Evolutionary conservation across 1,140 invertebrate species (phyloP).

Genomic region (Rhopalosiphum padi): DNA sequence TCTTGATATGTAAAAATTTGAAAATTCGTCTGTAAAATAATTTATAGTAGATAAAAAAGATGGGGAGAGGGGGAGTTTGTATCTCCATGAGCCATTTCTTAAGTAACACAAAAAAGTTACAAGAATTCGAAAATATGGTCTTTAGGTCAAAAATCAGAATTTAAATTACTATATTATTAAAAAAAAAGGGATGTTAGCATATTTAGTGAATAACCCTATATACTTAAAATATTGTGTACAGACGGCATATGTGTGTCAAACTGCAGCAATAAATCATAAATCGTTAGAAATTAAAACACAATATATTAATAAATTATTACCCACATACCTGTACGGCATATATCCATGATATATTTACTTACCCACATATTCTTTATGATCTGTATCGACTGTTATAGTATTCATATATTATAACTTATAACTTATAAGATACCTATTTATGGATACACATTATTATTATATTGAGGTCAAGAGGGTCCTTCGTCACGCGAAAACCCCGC

Average conservation of each 20-base stretch:
- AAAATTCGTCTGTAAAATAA: no score
- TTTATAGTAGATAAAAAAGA: no score
- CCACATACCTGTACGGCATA: not conserved
- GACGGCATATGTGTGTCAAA: not conserved
- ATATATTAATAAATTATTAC: not conserved
- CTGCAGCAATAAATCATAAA: not conserved
- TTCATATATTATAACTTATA: no score
- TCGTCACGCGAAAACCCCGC: slow-evolving; percentile 19
- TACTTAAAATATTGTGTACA: not conserved
- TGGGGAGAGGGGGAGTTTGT: no score
- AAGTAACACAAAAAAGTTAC: no score
- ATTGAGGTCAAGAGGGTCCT: not conserved
- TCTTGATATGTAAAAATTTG: no score
- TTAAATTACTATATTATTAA: no score
- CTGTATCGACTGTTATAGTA: not conserved
- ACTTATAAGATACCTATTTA: not conserved
- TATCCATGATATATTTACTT: not conserved
- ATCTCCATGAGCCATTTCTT: no score
- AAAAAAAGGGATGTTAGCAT: no score
- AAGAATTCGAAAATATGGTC: no score
- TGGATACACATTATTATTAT: not conserved
- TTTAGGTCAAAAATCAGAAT: no score
- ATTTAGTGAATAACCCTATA: no score
- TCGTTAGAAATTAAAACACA: not conserved
- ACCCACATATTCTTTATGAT: not conserved